These are phyloP conservation scores for Chloebia gouldiae DNA, from an alignment of 2,113 vertebrate species.

Conservation along the genomic window DNA sequence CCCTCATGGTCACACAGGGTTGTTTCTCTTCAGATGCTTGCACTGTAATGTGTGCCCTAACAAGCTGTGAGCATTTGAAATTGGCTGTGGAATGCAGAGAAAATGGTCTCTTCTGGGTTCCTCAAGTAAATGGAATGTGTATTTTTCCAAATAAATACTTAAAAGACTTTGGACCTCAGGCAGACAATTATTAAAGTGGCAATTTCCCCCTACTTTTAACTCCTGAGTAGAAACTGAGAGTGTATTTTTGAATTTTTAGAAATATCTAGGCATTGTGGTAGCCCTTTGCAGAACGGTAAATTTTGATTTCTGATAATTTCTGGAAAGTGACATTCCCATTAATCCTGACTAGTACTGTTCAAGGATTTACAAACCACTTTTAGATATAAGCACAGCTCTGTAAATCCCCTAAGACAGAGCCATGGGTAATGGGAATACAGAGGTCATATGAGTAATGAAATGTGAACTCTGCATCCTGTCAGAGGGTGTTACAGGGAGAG, in stretches of 20 bases:
- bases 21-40: neutral
- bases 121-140: neutral
- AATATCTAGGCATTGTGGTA: neutral
- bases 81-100: neutral
- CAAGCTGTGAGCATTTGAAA: neutral
- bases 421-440: conserved; percentile 16
- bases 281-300: neutral
- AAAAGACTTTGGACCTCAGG: neutral
- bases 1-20: neutral
- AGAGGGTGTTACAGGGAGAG: neutral
- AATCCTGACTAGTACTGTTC: neutral
- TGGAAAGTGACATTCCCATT: neutral
- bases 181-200: neutral
- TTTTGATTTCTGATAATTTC: neutral
- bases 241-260: neutral
- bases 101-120: neutral
- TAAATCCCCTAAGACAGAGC: neutral
- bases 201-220: neutral
- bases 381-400: neutral
- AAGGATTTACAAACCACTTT: conserved; percentile 18
- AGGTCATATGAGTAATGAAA: conserved; percentile 18
- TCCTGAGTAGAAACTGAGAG: neutral
- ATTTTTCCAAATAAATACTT: neutral
- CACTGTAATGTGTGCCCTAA: neutral
- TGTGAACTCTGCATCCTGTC: conserved; percentile 15